Base-by-base conservation (phyloP, 92 coral and sea anemone genomes). In the Actinernus sp. region DNA sequence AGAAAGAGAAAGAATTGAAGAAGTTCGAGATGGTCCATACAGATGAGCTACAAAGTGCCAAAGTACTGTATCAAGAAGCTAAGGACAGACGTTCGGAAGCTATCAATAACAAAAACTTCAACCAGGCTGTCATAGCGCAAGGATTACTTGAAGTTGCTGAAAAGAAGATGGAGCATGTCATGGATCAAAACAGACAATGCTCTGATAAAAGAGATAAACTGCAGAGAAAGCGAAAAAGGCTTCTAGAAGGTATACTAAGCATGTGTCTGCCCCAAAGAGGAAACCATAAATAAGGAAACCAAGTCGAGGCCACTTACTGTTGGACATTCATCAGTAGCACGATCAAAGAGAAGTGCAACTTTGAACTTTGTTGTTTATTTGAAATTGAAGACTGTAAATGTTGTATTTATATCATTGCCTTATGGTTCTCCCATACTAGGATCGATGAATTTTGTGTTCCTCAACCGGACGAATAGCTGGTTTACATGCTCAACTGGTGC, bases 51-150 rank as follows among this genome's bases (percentile, higher is more conserved):
- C 62, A 67, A 53, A 67, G 48, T 24, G 63, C 74, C 16, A 67
- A 68, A 43, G 33, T 41, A 37, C 76, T 68, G 63, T 68, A 68
- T 55, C 54, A 68, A 68, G 53, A 68, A 68, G 64, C 63, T 18
- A 52, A 68, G 24, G 52, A 54, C n/a, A 32, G 64, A 28, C 76
- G 52, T 68, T 68, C 64, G 18, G 12, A 34, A 49, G 76, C 76
- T 25, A 32, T 38, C 26, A 58, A 58, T 24, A 32, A 63, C 71
- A 47, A 33, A 63, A 63, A 63, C 71, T 63, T 63, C 71, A 63
- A 46, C 32, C 41, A 27, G 38, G 58, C 71, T 20, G 26, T 18
- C 28, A 49, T 49, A 49, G 28, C 29, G 14, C 71, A 46, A 47
- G 49, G 49, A 28, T 39, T 62, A 41, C 69, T 62, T 21, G 69